Base-by-base conservation (phyloP, 1,140 invertebrate species). In the Sitobion miscanthi region DNA sequence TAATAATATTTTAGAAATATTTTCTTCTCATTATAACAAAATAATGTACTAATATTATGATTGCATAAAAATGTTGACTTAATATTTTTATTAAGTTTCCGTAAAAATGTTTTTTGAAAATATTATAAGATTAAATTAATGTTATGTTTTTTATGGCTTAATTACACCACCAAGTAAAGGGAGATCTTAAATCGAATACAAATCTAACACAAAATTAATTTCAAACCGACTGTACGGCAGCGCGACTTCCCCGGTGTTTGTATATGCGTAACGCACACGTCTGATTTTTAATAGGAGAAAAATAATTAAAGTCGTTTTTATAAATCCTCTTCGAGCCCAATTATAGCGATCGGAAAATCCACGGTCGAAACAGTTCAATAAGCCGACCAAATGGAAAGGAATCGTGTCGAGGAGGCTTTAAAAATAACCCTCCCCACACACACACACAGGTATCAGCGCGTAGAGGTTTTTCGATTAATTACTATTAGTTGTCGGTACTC, bases 391-490 rank as follows among this genome's bases (percentile, higher is more conserved):
- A 85, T 42, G 83, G 11, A 42, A 85, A 42, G 21, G 23, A 42
- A 42, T 85, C 62, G 23, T 45, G 23, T 45, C 14, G 83, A 45
- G 11, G 38, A 85, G 38, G 38, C 9, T 42, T 25, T 25, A 45
- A 85, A 83, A 45, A 85, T 11, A 85, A 25, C 30, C 62, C 62
- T 77, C n/a, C 23, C 57, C 45, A 45, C 45, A 45, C 3, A 45
- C 7, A 87, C 7, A 49, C 49, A 42, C 23, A 25, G 42, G 21
- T 85, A 42, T 87, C 86, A 8, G n/a, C 20, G 47, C 5, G 45
- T 11, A 45, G 30, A 17, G 47, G 86, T 87, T 87, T 49, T 3
- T 87, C 86, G 45, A 87, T 49, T 87, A 87, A 87, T 87, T 87
- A 87, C 47, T 87, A 49, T 47, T 87, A 38, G 86, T 49, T 35